A percentile compares a stretch with the other conserved stretches of the same genome.
Evolutionary conservation across 2,888 invertebrate genomes (phyloP).

Genomic region (Geophilus truncorum): DNA sequence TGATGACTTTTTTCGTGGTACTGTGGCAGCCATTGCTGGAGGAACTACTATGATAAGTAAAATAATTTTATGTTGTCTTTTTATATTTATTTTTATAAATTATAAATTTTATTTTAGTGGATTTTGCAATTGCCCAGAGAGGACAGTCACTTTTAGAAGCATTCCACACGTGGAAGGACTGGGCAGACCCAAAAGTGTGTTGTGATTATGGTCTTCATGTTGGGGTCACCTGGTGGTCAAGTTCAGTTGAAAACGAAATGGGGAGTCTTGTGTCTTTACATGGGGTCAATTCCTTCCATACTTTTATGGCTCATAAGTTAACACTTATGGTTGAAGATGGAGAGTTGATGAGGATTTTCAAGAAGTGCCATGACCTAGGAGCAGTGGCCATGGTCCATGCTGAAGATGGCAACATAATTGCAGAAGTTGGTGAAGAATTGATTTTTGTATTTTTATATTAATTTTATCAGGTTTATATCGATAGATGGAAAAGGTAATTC

Average conservation of each 20-base stretch:
- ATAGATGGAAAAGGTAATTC: conserved; percentile 36
- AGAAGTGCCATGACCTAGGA: conserved; percentile 73
- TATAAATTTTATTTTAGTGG: conserved; percentile 63
- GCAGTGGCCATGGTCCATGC: conserved; percentile 93
- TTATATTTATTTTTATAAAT: background rate
- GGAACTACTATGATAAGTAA: conserved; percentile 85
- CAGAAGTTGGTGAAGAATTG: conserved; percentile 55
- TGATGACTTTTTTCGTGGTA: conserved; percentile 96
- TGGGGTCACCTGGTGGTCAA: conserved; percentile 55
- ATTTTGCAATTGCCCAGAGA: conserved; percentile 77
- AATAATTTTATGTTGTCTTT: background rate
- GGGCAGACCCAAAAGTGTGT: conserved; percentile 94
- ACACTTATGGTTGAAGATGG: conserved; percentile 83
- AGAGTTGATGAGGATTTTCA: conserved; percentile 81
- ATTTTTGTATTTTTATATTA: no score
- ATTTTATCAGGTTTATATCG: background rate
- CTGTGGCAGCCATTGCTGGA: conserved; percentile 93
- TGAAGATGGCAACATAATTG: conserved; percentile 92
- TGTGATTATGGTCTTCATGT: conserved; percentile 96
- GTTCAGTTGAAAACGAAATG: conserved; percentile 36
- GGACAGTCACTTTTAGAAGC: conserved; percentile 84
- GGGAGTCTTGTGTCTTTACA: conserved; percentile 11
- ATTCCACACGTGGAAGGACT: conserved; percentile 80
- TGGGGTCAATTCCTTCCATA: conserved; percentile 95
- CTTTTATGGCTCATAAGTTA: conserved; percentile 95